Evolutionary conservation across 2,797 vertebrate genomes (phyloP).

Genomic region (Enteromius anoplus): DNA sequence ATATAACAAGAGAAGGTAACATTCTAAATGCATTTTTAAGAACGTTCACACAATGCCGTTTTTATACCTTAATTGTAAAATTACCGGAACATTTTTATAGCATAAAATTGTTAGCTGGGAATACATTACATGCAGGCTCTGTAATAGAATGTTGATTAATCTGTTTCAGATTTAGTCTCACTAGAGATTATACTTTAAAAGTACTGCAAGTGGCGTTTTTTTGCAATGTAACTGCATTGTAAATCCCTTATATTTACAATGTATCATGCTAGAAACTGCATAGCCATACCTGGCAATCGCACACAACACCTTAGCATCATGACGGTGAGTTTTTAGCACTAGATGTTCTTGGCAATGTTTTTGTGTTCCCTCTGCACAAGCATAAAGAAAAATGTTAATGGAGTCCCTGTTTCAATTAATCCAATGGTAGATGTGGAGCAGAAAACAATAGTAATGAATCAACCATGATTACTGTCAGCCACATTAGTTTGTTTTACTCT

Average conservation of each 20-base stretch:
- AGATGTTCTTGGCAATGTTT: neutral
- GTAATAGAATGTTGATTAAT: constrained; percentile 1
- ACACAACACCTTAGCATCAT: neutral
- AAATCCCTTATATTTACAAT: neutral
- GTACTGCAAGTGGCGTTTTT: neutral
- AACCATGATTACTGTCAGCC: constrained; percentile 8
- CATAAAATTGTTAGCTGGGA: too few relatives aligned
- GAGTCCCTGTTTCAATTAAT: constrained; percentile 2
- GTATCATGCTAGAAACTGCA: neutral
- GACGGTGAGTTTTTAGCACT: neutral
- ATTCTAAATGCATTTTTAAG: too few relatives aligned
- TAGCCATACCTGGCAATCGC: neutral
- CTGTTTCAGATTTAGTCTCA: neutral
- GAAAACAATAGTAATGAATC: constrained; percentile 31
- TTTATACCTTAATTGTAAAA: too few relatives aligned
- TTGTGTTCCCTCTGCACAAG: neutral
- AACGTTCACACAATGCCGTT: too few relatives aligned
- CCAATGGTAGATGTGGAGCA: neutral
- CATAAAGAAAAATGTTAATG: neutral
- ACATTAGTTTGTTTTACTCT: constrained; percentile 25
- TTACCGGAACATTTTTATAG: too few relatives aligned
- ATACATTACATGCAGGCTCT: neutral
- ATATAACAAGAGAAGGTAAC: too few relatives aligned
- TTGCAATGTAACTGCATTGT: neutral
- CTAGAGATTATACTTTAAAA: neutral